Evolutionary conservation across 2,888 invertebrate species (phyloP).

Genomic region (Drosophila mulleri): DNA sequence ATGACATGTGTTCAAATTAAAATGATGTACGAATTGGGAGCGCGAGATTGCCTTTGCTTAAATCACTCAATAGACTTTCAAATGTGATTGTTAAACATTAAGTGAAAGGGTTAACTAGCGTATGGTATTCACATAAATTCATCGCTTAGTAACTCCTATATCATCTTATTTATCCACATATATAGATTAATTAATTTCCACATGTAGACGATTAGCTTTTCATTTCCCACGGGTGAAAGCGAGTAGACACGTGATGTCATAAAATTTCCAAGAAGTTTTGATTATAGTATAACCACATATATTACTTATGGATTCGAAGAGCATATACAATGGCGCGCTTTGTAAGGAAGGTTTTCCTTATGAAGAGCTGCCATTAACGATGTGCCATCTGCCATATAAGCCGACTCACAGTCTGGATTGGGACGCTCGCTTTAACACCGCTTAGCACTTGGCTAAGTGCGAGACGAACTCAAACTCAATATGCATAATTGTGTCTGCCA

Average conservation of each 20-base stretch:
- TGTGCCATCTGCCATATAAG: slow-evolving; percentile 48
- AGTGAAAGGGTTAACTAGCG: background rate
- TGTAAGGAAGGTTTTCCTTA: slow-evolving; percentile 30
- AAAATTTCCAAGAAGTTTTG: background rate
- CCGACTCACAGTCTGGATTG: slow-evolving; percentile 29
- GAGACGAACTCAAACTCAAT: slow-evolving; percentile 48
- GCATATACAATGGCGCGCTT: slow-evolving; percentile 42
- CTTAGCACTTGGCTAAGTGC: slow-evolving; percentile 20
- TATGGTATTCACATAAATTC: background rate
- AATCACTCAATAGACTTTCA: background rate
- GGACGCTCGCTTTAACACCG: slow-evolving; percentile 16
- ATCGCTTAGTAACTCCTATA: too few relatives aligned
- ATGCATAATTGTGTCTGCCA: slow-evolving; percentile 76
- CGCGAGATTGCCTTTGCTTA: background rate
- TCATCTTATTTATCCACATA: too few relatives aligned
- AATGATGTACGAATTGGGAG: slow-evolving; percentile 30
- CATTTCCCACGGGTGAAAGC: background rate
- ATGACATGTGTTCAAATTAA: slow-evolving; percentile 56
- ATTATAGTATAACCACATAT: slow-evolving; percentile 7
- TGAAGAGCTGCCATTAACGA: slow-evolving; percentile 44
- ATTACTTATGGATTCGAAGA: slow-evolving; percentile 35
- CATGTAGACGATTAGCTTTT: background rate
- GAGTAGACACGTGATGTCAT: background rate
- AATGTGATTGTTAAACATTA: background rate
- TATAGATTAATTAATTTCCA: background rate